phyloP scores from a whole-genome alignment of 2,888 invertebrate species.

The Drosophila percnosoma region DNA sequence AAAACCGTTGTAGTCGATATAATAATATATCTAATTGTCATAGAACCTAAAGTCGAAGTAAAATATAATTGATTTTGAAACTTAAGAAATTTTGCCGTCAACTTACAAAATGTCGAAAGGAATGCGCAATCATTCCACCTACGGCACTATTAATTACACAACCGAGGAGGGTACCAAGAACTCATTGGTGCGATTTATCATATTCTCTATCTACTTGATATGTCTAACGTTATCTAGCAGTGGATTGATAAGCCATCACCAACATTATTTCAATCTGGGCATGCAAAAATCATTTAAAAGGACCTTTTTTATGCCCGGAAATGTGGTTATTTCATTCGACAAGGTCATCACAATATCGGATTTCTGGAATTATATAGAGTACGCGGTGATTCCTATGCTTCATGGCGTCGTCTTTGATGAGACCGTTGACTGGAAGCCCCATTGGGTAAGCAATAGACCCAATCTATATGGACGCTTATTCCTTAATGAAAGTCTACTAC shows the following conservation, averaged over 20 bases:
- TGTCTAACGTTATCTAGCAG: slow-evolving; percentile 1
- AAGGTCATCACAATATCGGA: slow-evolving; percentile 38
- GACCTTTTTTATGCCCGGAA: fast-evolving
- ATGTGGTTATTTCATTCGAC: slow-evolving; percentile 3
- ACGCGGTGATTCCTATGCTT: slow-evolving; percentile 22
- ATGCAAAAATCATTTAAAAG: neutral
- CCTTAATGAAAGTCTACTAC: slow-evolving; percentile 86
- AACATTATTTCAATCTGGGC: slow-evolving; percentile 1
- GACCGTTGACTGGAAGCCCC: neutral
- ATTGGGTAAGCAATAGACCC: neutral
- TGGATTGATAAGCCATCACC: neutral
- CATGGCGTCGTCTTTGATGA: slow-evolving; percentile 20
- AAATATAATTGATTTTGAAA: neutral
- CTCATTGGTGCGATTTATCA: neutral
- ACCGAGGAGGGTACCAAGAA: slow-evolving; percentile 23
- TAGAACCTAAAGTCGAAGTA: slow-evolving; percentile 7
- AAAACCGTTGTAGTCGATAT: neutral
- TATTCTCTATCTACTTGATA: slow-evolving; percentile 12
- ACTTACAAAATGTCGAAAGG: slow-evolving; percentile 3
- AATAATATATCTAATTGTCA: neutral
- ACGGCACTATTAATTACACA: slow-evolving; percentile 14
- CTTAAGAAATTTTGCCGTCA: neutral
- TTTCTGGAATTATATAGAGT: slow-evolving; percentile 46
- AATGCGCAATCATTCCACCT: neutral
- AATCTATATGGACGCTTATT: slow-evolving; percentile 62